phyloP scores from a whole-genome alignment of 2,113 vertebrate genomes.

The Anhinga anhinga region DNA sequence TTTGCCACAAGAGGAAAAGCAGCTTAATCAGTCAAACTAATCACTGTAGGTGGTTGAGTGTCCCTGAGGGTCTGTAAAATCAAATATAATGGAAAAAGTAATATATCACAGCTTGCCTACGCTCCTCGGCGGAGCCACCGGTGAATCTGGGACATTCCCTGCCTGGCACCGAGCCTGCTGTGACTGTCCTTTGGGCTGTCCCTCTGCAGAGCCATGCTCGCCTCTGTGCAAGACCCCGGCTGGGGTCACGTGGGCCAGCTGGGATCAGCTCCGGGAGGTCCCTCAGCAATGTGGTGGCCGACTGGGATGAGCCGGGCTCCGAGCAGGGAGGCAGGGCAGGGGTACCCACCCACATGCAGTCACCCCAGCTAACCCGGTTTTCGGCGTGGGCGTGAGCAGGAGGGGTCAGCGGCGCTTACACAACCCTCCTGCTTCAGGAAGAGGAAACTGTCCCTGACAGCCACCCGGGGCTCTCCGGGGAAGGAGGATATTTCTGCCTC shows the following conservation, averaged over 20 bases:
- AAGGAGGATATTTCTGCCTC: slow-evolving; percentile 35
- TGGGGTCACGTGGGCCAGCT: not conserved
- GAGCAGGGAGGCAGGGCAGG: not conserved
- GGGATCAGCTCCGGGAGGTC: not conserved
- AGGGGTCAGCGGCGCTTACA: not conserved
- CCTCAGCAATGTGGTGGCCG: not conserved
- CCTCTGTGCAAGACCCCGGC: not conserved
- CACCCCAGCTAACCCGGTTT: not conserved
- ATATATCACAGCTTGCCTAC: slow-evolving; percentile 5
- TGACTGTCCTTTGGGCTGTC: not conserved
- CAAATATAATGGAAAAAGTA: slow-evolving; percentile 49
- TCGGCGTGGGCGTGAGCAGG: not conserved
- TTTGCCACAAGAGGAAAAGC: slow-evolving; percentile 60
- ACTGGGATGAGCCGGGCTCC: accelerated
- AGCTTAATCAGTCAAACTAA: slow-evolving; percentile 45
- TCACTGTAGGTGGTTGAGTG: slow-evolving; percentile 54
- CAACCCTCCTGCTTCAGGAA: slow-evolving; percentile 26
- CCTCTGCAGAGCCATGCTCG: not conserved
- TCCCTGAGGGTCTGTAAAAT: slow-evolving; percentile 60
- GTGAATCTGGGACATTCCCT: not conserved
- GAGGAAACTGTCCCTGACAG: slow-evolving; percentile 1
- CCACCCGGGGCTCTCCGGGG: not conserved
- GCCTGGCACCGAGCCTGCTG: not conserved
- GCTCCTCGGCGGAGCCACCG: not conserved
- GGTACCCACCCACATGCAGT: not conserved